Evolutionary conservation across 2,888 invertebrate genomes (phyloP), one percentile per base, ranked within the genome.

Genomic region (Lasioglossum vierecki): DNA sequence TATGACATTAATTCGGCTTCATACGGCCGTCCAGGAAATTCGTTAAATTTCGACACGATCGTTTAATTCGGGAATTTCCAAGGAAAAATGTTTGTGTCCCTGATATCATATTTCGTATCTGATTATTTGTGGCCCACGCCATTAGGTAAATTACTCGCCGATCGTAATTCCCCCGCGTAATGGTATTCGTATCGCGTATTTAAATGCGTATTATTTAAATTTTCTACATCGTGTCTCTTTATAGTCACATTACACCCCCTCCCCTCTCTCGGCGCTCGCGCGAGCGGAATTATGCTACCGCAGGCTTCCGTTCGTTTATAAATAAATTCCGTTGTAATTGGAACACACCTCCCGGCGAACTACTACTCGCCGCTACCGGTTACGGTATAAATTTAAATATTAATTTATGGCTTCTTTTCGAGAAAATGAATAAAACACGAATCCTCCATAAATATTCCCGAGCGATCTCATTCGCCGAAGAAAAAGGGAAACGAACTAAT

Each of bases 1-100:
- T 84, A 84, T 85, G 79, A 86, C 87, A 90, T 90, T 87, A 80
- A 82, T 85, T 82, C 79, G 83, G 74, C 82, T 81, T 90, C 53
- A 8, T 83, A 80, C 86, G 84, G 78, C 74, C 70, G 76, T 75
- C 71, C 63, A 60, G 26, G 63, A 63, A 30, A 76, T 71, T 46
- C 44, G 46, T 13, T 49, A 35, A 66, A 76, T 83, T 83, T 60
- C 66, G 35, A 35, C 22, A n/a, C 39, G 39, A 68, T 68, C 39
- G 39, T 68, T 68, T 68, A 68, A 68, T 68, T 39, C 68, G 39
- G 35, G 22, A n/a, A 68, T 41, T 68, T 39, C 39, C 39, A 39
- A 68, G 35, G 39, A 68, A 68, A 39, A 68, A 68, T 68, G 39
- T 68, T 68, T 68, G 39, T 22, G 9, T 2, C 11, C n/a, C 68